Percentiles rank a stretch among this genome's conserved stretches.
phyloP scores from a whole-genome alignment of 2,113 vertebrate genomes.

The Aramus guarauna region DNA sequence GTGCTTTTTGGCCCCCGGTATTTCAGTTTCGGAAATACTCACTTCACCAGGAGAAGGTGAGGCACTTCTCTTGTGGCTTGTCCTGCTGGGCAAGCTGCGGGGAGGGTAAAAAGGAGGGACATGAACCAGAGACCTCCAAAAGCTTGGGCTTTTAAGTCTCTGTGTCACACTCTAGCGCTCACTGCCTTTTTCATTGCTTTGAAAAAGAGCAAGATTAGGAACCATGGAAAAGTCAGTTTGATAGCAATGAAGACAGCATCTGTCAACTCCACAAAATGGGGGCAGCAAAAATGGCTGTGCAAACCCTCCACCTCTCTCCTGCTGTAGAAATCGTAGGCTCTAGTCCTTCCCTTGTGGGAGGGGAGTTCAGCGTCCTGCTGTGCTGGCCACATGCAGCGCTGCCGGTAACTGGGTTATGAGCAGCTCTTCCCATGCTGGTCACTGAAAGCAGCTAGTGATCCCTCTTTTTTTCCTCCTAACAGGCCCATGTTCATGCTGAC shows the following conservation, averaged over 20 bases:
- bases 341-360: not conserved
- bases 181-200: not conserved
- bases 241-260: not conserved
- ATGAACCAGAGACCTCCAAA: not conserved
- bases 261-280: not conserved
- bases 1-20: accelerated
- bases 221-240: not conserved
- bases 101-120: not conserved
- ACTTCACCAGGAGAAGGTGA: not conserved
- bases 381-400: not conserved
- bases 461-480: not conserved
- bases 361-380: not conserved
- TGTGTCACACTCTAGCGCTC: not conserved
- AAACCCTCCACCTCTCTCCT: not conserved
- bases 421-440: not conserved
- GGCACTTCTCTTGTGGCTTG: not conserved
- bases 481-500: not conserved
- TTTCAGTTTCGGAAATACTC: not conserved
- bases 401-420: not conserved
- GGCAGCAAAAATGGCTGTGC: not conserved
- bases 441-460: not conserved
- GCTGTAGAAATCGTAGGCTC: not conserved
- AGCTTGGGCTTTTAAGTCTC: not conserved
- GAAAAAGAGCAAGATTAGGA: not conserved
- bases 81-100: not conserved